These are phyloP conservation scores for Brachionus paranguensis DNA, from an alignment of 1,140 invertebrate species.

Conservation along the genomic window DNA sequence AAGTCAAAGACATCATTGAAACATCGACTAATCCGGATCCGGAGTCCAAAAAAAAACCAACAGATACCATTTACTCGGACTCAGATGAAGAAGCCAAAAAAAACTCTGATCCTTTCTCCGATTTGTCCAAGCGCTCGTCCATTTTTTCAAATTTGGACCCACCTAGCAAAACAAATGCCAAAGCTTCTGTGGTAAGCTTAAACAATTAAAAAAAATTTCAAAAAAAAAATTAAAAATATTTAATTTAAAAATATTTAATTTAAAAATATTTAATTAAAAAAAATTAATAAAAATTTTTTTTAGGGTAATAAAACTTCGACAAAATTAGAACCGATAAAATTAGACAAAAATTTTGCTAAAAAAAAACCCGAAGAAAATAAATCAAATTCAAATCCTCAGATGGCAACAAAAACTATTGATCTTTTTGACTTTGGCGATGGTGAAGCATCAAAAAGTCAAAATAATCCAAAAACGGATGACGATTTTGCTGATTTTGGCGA, in stretches of 20 bases:
- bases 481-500: slow-evolving; percentile 37
- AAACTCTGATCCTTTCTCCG: not conserved
- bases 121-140: not conserved
- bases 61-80: not conserved
- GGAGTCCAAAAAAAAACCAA: not conserved
- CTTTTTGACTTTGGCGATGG: not conserved
- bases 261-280: not conserved
- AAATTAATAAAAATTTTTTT: not conserved
- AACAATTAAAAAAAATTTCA: not conserved
- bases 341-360: not conserved
- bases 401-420: not conserved
- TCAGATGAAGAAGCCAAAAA: not conserved
- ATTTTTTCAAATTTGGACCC: not conserved
- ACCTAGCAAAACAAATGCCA: not conserved
- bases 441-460: not conserved
- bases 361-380: not conserved
- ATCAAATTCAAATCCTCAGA: not conserved
- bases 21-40: not conserved
- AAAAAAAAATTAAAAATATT: no score
- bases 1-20: slow-evolving; percentile 33
- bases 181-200: not conserved
- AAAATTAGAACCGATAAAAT: slow-evolving; percentile 15
- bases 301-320: not conserved
- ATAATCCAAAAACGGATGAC: not conserved
- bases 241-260: no score